Conservation (phyloP, 2,888 invertebrate genomes). For the Timandra comae region DNA sequence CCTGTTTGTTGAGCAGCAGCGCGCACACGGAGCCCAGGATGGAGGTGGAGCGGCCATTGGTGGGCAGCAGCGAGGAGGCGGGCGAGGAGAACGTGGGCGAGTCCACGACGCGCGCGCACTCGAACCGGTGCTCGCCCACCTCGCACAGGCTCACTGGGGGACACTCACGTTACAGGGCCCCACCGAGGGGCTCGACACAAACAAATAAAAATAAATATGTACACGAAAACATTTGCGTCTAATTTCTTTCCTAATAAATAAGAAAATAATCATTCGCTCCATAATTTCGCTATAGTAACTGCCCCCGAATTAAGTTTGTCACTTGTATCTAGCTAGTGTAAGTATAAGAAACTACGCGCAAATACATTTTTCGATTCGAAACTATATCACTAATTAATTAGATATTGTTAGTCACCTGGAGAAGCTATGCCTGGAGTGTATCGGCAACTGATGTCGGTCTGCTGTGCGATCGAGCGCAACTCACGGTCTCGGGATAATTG, state of each 20-base stretch:
- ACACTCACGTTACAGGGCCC: background rate
- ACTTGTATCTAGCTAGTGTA: too few species aligned
- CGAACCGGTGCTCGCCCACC: conserved; percentile 30
- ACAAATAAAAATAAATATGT: background rate
- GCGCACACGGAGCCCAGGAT: conserved; percentile 67
- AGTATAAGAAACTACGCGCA: background rate
- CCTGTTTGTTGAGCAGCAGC: conserved; percentile 59
- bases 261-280: too few species aligned
- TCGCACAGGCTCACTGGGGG: conserved; percentile 25
- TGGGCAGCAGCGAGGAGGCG: conserved; percentile 47
- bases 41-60: conserved; percentile 49
- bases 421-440: conserved; percentile 42
- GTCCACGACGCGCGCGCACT: conserved; percentile 46
- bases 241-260: too few species aligned
- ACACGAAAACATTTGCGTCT: background rate
- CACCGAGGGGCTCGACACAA: too few species aligned
- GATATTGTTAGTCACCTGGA: conserved; percentile 37
- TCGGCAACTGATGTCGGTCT: conserved; percentile 62
- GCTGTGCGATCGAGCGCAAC: conserved; percentile 51
- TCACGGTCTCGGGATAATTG: conserved; percentile 36
- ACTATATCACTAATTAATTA: too few species aligned
- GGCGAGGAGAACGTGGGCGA: conserved; percentile 54
- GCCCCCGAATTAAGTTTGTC: too few species aligned
- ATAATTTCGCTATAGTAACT: too few species aligned
- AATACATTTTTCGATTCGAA: too few species aligned